Evolutionary conservation across 2,888 invertebrate genomes (phyloP).

Genomic region (Scaptomyza reducta): DNA sequence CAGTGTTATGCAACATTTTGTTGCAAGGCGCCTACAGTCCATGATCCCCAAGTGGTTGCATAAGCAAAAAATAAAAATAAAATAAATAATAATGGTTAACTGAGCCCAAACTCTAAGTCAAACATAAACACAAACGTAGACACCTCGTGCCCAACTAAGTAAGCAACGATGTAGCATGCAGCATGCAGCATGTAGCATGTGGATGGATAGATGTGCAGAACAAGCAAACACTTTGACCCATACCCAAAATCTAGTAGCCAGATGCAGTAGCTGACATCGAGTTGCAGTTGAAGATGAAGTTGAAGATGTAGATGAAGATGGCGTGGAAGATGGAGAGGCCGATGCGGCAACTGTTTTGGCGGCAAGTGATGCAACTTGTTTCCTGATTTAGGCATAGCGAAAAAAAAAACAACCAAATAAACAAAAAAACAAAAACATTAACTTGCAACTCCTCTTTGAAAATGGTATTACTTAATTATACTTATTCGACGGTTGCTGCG

Average conservation of each 20-base stretch:
- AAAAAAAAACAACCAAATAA: constrained; percentile 17
- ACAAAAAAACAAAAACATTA: constrained; percentile 13
- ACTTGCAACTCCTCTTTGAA: constrained; percentile 25
- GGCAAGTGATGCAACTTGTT: constrained; percentile 64
- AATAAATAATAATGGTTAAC: constrained; percentile 9
- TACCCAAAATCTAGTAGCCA: constrained; percentile 46
- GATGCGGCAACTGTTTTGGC: constrained; percentile 27
- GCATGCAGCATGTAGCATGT: constrained; percentile 1
- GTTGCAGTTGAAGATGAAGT: constrained; percentile 12
- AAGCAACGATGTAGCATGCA: constrained; percentile 5
- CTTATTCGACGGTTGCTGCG: constrained; percentile 54
- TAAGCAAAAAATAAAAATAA: constrained; percentile 12
- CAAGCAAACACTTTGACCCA: constrained; percentile 60
- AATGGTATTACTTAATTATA: constrained; percentile 68
- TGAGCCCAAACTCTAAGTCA: neutral
- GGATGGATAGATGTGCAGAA: constrained; percentile 14
- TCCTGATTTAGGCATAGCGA: constrained; percentile 61
- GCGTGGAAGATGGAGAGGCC: constrained; percentile 31
- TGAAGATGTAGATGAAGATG: constrained; percentile 6
- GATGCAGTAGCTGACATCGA: constrained; percentile 36
- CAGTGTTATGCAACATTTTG: constrained; percentile 41
- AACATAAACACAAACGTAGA: constrained; percentile 24
- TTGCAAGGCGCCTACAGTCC: constrained; percentile 39
- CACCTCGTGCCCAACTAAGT: constrained; percentile 24
- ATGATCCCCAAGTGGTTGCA: constrained; percentile 44